These are phyloP conservation scores for Candidula unifasciata DNA, from an alignment of 2,888 invertebrate species.

Conservation along the genomic window DNA sequence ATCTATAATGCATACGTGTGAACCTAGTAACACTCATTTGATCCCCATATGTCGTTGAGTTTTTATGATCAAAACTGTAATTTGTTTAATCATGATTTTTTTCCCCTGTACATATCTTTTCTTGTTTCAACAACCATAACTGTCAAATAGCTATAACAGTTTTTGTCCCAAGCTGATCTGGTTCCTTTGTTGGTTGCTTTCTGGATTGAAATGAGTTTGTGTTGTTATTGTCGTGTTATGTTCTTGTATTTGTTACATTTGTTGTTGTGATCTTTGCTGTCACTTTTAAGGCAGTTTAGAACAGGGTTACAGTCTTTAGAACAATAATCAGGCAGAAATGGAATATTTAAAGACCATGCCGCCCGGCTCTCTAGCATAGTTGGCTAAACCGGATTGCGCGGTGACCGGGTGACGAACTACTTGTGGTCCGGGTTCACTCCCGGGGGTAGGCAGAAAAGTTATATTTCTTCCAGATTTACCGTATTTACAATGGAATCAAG, in stretches of 20 bases:
- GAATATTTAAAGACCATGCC: too few species aligned
- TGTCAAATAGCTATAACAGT: slow-evolving; percentile 31
- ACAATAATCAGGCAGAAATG: too few species aligned
- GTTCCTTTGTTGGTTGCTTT: background rate
- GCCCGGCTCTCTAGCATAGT: too few species aligned
- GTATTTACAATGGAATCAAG: too few species aligned
- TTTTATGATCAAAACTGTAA: background rate
- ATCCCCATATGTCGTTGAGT: background rate
- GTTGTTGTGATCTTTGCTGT: slow-evolving; percentile 32
- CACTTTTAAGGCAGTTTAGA: too few species aligned
- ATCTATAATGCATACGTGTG: background rate
- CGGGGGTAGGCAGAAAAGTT: too few species aligned
- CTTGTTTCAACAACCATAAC: slow-evolving; percentile 19
- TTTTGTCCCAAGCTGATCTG: background rate
- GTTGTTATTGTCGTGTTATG: background rate
- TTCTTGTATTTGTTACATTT: background rate
- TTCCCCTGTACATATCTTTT: slow-evolving; percentile 12
- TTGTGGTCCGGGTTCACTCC: too few species aligned
- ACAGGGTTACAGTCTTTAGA: too few species aligned
- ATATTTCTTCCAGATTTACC: too few species aligned
- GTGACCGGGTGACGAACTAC: too few species aligned
- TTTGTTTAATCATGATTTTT: background rate
- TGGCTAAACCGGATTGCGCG: too few species aligned
- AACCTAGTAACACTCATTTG: background rate
- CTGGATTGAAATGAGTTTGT: background rate